Evolutionary conservation across 2,797 vertebrate species (phyloP), one percentile per base, ranked within the genome.

Genomic region (Argya squamiceps): DNA sequence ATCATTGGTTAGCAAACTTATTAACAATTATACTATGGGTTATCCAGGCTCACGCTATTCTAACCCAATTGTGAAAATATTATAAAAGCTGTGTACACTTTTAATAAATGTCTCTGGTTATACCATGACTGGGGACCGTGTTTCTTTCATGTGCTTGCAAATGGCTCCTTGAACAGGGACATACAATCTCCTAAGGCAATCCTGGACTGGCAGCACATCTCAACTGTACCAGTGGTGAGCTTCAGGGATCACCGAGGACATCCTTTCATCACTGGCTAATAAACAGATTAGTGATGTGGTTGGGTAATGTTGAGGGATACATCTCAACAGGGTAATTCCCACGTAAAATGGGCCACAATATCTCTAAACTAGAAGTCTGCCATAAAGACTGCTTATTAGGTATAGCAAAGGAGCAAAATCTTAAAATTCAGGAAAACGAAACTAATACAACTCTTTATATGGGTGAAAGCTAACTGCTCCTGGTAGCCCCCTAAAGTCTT

Each of bases 181-280:
- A 27, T 2, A n/a, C 14, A 67, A 29, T n/a, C 23, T 67, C 29
- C 18, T n/a, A 18, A n/a, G 23, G 34, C 11, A 7, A 18, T 47
- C 52, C 23, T 39, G 29, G 52, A 56, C 43, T 1, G 1, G 43
- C 43, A 79, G 15, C 0, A 0, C 19, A 39, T 67, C 34, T 14
- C 1, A 0, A 27, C 29, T n/a, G 23, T 22, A 47, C 23, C 77
- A 47, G n/a, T 0, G 0, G 34, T 29, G 34, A 47, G 18, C 34
- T n/a, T 15, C 43, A 29, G 46, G 41, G 43, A n/a, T 29, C 0
- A 2, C 29, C 2, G 0, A 67, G 23, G 63, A 22, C 1, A 0
- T 39, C 34, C 29, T 11, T n/a, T 37, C 12, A 39, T 39, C 0
- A 1, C 23, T 39, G 23, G 29, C 43, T 47, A 39, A 67, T 13